Conservation (phyloP, 1,140 invertebrate genomes). For the Drosophila kepulauana region DNA sequence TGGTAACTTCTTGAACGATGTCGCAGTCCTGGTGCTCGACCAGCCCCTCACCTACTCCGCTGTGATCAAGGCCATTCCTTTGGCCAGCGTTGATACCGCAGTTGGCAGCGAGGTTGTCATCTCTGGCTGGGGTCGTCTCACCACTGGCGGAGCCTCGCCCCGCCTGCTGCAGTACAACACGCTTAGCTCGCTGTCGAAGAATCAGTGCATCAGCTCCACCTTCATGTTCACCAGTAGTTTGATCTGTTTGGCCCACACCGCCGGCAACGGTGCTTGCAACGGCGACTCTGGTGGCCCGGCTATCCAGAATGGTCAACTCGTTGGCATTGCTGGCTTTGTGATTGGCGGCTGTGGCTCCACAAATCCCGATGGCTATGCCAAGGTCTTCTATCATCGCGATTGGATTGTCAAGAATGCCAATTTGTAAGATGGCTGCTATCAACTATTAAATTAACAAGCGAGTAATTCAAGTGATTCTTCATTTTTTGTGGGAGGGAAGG, state of each 20-base stretch:
- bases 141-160: slow-evolving; percentile 60
- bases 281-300: slow-evolving; percentile 72
- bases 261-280: no score
- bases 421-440: not conserved
- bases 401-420: slow-evolving; percentile 81
- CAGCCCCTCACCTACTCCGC: slow-evolving; percentile 69
- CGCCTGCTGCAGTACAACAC: slow-evolving; percentile 64
- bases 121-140: slow-evolving; percentile 34
- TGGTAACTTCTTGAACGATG: slow-evolving; percentile 84
- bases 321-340: slow-evolving; percentile 69
- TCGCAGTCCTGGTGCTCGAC: slow-evolving; percentile 85
- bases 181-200: slow-evolving; percentile 42
- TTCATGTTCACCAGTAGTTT: no score
- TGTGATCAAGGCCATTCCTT: slow-evolving; percentile 74
- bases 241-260: no score
- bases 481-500: not conserved
- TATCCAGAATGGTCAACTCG: slow-evolving; percentile 61
- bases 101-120: slow-evolving; percentile 65
- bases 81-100: slow-evolving; percentile 66
- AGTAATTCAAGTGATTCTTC: not conserved
- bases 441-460: not conserved
- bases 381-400: slow-evolving; percentile 79
- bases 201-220: slow-evolving; percentile 27
- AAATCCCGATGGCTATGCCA: slow-evolving; percentile 87
- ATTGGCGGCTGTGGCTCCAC: slow-evolving; percentile 55